A percentile compares a stretch with the other conserved stretches of the same genome.
Conservation (phyloP, 2,797 vertebrate genomes). For the Pipistrellus nathusii region DNA sequence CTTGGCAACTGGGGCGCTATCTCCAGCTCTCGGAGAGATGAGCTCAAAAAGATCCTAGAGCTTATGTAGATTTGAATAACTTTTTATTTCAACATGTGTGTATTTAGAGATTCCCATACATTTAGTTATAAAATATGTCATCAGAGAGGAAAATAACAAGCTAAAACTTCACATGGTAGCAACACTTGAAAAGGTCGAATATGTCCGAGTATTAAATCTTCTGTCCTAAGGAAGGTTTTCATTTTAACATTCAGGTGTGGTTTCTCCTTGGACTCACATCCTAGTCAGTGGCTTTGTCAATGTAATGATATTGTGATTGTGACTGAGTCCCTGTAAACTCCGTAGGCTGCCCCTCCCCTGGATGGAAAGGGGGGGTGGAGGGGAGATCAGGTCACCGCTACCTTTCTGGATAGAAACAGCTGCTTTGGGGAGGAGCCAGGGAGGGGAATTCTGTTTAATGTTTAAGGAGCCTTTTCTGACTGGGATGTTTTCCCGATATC, state of each 20-base stretch:
- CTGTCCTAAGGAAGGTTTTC: slow-evolving; percentile 3
- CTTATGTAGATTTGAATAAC: neutral
- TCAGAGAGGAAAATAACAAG: slow-evolving; percentile 35
- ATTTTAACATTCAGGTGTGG: neutral
- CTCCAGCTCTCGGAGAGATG: neutral
- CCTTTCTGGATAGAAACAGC: slow-evolving; percentile 1
- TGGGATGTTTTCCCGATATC: neutral
- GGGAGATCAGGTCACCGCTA: neutral
- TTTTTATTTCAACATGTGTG: neutral
- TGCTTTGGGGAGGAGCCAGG: neutral
- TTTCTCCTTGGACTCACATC: slow-evolving; percentile 22
- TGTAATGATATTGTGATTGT: neutral
- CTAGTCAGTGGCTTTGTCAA: neutral
- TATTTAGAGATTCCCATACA: neutral
- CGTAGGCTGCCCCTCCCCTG: neutral
- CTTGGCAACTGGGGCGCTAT: slow-evolving; percentile 19
- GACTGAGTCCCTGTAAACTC: slow-evolving; percentile 1
- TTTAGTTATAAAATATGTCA: slow-evolving; percentile 36
- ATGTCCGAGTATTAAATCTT: neutral
- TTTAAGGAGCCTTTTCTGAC: slow-evolving; percentile 47
- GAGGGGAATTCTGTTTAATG: neutral
- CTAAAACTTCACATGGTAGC: neutral
- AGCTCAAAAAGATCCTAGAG: neutral
- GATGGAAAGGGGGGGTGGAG: neutral
- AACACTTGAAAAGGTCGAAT: neutral